Conservation (phyloP, 2,113 vertebrate species). For the Cebus imitator region DNA sequence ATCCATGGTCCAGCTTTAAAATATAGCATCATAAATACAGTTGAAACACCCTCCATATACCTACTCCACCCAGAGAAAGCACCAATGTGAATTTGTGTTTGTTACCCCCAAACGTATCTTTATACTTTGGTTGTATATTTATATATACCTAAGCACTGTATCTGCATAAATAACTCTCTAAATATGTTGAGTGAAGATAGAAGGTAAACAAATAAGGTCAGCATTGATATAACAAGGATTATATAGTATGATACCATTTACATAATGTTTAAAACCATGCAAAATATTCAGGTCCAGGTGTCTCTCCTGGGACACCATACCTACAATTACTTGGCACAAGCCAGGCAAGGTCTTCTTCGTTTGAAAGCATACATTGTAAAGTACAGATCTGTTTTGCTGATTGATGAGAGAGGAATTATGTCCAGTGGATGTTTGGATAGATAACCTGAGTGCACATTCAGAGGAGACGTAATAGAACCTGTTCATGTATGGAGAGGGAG, state of each 20-base stretch:
- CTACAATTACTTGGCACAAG: not conserved
- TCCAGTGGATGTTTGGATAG: not conserved
- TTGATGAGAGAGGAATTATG: not conserved
- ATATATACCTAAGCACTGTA: not conserved
- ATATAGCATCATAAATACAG: not conserved
- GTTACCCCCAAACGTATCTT: not conserved
- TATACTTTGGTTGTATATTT: not conserved
- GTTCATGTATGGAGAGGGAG: not conserved
- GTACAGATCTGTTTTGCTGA: not conserved
- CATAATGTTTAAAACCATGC: not conserved
- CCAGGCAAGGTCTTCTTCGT: not conserved
- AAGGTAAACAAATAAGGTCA: too few relatives aligned
- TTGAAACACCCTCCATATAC: not conserved
- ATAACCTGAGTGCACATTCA: not conserved
- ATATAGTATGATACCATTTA: not conserved
- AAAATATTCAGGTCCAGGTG: not conserved
- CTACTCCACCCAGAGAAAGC: not conserved
- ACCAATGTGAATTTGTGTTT: not conserved
- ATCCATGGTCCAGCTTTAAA: not conserved
- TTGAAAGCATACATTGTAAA: not conserved
- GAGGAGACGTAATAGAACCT: not conserved
- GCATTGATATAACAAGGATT: too few relatives aligned
- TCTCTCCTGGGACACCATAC: not conserved
- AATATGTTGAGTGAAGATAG: not conserved
- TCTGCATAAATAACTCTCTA: not conserved